Evolutionary conservation across 2,113 vertebrate species (phyloP).

Genomic region (Gracilinanus agilis): DNA sequence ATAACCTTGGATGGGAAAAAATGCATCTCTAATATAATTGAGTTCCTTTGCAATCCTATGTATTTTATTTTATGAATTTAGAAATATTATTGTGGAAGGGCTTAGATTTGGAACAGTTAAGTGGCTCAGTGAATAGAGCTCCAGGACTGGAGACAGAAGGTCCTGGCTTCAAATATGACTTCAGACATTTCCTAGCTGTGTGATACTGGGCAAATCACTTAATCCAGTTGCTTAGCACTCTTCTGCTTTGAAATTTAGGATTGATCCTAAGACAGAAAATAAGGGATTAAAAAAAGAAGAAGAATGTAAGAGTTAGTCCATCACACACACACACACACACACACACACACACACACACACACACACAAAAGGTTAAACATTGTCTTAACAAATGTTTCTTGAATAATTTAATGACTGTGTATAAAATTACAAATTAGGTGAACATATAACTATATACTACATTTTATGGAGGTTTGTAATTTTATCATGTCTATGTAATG

Average conservation of each 20-base stretch:
- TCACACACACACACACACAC: too few relatives aligned
- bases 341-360: too few relatives aligned
- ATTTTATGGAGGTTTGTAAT: not conserved
- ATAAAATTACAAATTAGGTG: not conserved
- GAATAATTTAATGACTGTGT: not conserved
- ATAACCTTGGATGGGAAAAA: not conserved
- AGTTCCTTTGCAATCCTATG: not conserved
- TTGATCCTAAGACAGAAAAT: too few relatives aligned
- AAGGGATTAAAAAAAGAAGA: too few relatives aligned
- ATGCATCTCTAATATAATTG: not conserved
- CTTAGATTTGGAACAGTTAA: not conserved
- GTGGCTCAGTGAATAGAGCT: too few relatives aligned
- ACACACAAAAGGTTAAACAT: not conserved
- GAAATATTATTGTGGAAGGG: not conserved
- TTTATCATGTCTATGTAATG: not conserved
- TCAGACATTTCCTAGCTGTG: too few relatives aligned
- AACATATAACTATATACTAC: not conserved
- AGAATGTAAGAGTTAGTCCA: too few relatives aligned
- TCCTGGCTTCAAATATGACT: too few relatives aligned
- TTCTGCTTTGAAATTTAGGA: too few relatives aligned
- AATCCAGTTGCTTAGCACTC: too few relatives aligned
- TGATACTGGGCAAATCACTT: too few relatives aligned
- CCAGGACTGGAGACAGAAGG: too few relatives aligned
- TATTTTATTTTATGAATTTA: not conserved
- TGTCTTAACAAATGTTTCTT: not conserved